A percentile compares a stretch with the other conserved stretches of the same genome.
These are phyloP conservation scores for Drosophila quasianomalipes DNA, from an alignment of 2,888 invertebrate genomes.

Conservation along the genomic window DNA sequence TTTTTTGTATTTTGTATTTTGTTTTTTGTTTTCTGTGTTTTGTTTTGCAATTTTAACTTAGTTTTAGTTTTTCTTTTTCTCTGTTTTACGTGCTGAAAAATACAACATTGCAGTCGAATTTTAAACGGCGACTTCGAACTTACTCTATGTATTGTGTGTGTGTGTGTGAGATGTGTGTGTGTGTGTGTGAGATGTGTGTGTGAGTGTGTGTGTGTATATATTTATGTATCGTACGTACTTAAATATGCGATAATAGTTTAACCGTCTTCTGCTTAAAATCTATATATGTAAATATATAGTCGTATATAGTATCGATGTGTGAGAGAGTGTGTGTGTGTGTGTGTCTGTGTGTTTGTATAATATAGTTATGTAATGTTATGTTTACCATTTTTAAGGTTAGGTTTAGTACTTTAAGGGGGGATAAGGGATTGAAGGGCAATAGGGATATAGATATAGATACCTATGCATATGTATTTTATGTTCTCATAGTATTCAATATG, in stretches of 20 bases:
- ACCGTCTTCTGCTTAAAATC: slow-evolving; percentile 52
- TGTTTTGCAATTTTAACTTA: slow-evolving; percentile 31
- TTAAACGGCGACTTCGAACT: slow-evolving; percentile 16
- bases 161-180: slow-evolving; percentile 20
- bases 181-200: background rate
- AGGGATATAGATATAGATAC: slow-evolving; percentile 24
- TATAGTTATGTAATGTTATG: slow-evolving; percentile 7
- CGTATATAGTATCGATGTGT: slow-evolving; percentile 27
- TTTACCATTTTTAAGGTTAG: slow-evolving; percentile 15
- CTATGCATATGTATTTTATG: slow-evolving; percentile 17
- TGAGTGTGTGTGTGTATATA: slow-evolving; percentile 19
- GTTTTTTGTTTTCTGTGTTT: slow-evolving; percentile 7
- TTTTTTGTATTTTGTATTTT: slow-evolving; percentile 6
- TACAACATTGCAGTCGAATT: slow-evolving; percentile 73
- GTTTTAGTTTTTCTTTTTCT: slow-evolving; percentile 36
- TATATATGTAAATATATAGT: slow-evolving; percentile 68
- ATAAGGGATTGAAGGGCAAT: background rate
- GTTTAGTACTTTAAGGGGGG: slow-evolving; percentile 19
- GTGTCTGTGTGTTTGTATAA: slow-evolving; percentile 4
- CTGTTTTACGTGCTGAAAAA: slow-evolving; percentile 67
- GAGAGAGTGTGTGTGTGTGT: slow-evolving; percentile 16
- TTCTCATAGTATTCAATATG: slow-evolving; percentile 16
- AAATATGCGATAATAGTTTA: slow-evolving; percentile 46
- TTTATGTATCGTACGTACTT: slow-evolving; percentile 25
- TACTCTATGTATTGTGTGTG: slow-evolving; percentile 20